Conservation (phyloP, 2,888 invertebrate genomes). For the Cephus sareptanus region DNA sequence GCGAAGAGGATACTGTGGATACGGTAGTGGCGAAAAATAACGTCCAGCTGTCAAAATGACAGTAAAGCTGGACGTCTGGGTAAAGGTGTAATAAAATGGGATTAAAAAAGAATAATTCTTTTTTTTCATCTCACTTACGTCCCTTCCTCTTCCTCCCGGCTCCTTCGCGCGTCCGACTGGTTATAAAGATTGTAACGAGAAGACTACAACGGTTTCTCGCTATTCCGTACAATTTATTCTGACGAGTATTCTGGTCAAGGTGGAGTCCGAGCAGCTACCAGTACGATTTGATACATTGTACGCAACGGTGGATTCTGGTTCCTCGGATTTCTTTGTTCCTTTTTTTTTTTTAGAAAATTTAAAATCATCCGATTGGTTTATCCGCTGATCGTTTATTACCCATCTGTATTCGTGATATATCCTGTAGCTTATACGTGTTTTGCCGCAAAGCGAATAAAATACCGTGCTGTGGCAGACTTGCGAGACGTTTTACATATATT, state of each 20-base stretch:
- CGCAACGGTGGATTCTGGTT: neutral
- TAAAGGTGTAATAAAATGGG: neutral
- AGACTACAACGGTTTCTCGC: conserved; percentile 11
- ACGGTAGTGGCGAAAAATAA: neutral
- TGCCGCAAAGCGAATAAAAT: conserved; percentile 31
- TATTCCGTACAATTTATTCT: conserved; percentile 8
- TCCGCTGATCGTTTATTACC: conserved; percentile 41
- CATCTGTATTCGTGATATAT: conserved; percentile 24
- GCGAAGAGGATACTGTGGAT: neutral
- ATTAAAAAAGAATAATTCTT: neutral
- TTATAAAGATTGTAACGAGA: conserved; percentile 21
- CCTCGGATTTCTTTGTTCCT: neutral
- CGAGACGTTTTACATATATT: conserved; percentile 49
- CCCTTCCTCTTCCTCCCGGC: conserved; percentile 5
- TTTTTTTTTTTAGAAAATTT: conserved; percentile 41
- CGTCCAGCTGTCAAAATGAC: neutral
- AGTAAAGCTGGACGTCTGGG: neutral
- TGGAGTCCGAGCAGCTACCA: neutral
- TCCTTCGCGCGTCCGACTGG: conserved; percentile 11
- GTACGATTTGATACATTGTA: neutral
- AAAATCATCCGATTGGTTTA: conserved; percentile 45
- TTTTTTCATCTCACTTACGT: neutral
- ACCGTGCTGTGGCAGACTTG: conserved; percentile 24
- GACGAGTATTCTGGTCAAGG: neutral
- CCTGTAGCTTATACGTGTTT: conserved; percentile 10